Conservation (phyloP, 2,113 vertebrate species). For the Galemys pyrenaicus region DNA sequence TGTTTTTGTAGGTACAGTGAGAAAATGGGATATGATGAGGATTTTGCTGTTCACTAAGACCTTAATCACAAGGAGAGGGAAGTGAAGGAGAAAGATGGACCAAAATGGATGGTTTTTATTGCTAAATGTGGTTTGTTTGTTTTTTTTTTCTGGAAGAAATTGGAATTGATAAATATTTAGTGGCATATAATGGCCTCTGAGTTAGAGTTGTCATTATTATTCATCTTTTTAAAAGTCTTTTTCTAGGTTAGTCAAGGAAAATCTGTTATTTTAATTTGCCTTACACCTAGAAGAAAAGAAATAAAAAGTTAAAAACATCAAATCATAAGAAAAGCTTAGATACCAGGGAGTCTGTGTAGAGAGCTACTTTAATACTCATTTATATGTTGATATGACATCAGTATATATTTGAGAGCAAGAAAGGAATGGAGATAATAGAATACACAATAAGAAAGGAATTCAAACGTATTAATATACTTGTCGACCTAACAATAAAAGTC, state of each 20-base stretch:
- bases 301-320: neutral
- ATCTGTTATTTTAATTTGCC: neutral
- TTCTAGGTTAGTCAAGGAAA: neutral
- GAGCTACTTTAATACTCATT: neutral
- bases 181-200: neutral
- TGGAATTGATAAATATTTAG: neutral
- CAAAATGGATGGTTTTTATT: neutral
- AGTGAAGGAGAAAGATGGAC: neutral
- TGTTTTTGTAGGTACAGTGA: neutral
- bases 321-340: neutral
- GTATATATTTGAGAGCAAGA: neutral
- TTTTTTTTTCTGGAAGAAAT: conserved; percentile 5
- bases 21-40: neutral
- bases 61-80: neutral
- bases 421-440: neutral
- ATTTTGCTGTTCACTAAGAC: conserved; percentile 1
- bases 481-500: neutral
- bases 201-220: conserved; percentile 6
- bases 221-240: neutral
- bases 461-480: neutral
- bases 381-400: neutral
- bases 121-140: too few species aligned
- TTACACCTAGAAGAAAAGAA: neutral
- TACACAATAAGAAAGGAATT: neutral
- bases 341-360: neutral